Evolutionary conservation across 2,113 vertebrate genomes (phyloP).

Genomic region (Sinosuthora webbiana): DNA sequence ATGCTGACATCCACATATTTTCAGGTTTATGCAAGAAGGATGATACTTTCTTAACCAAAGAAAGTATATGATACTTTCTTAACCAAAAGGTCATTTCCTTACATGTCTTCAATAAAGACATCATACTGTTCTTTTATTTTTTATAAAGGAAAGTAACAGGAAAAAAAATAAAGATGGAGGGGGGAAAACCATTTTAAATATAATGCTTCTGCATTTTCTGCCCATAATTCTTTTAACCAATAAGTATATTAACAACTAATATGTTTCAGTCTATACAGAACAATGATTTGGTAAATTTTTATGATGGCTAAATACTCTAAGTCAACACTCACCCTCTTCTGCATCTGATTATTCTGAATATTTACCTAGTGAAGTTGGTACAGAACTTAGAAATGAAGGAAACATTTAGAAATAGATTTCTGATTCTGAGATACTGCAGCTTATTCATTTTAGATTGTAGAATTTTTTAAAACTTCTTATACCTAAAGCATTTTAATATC

Average conservation of each 20-base stretch:
- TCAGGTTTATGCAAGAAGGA: constrained; percentile 17
- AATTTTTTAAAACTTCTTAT: constrained; percentile 39
- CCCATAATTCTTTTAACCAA: not conserved
- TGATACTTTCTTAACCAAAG: not conserved
- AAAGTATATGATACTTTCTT: not conserved
- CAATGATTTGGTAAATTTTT: not conserved
- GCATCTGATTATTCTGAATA: not conserved
- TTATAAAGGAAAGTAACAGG: not conserved
- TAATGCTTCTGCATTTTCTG: not conserved
- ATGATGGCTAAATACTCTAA: not conserved
- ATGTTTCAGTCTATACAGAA: not conserved
- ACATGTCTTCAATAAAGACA: not conserved
- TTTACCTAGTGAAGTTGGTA: constrained; percentile 7
- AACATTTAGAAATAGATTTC: constrained; percentile 6
- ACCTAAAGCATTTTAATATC: constrained; percentile 41
- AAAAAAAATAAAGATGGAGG: not conserved
- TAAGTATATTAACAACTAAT: not conserved
- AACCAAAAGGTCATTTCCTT: not conserved
- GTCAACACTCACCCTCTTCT: not conserved
- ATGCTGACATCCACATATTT: constrained; percentile 30
- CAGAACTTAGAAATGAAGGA: not conserved
- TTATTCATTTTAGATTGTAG: constrained; percentile 34
- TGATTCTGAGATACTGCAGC: constrained; percentile 29
- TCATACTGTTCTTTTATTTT: not conserved
- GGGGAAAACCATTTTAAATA: not conserved